These are phyloP conservation scores for Beris morrisii DNA, from an alignment of 2,888 invertebrate genomes.

Conservation along the genomic window DNA sequence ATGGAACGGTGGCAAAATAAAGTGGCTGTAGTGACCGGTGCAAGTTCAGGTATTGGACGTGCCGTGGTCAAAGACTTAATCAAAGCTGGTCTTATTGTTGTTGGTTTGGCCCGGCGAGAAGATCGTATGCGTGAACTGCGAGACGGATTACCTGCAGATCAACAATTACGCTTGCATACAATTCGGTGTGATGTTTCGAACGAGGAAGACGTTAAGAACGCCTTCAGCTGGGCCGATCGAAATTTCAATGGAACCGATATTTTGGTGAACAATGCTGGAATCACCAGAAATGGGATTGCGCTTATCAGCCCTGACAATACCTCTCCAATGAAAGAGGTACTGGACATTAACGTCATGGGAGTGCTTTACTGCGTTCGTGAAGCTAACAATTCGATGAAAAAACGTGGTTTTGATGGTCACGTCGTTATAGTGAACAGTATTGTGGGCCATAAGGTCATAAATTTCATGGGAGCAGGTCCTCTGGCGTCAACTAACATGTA, in stretches of 20 bases:
- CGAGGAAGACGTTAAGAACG: constrained; percentile 60
- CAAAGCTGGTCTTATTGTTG: constrained; percentile 60
- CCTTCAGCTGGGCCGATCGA: constrained; percentile 58
- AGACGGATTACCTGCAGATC: constrained; percentile 1
- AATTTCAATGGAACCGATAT: constrained; percentile 60
- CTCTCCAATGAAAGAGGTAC: constrained; percentile 47
- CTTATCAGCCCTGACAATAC: constrained; percentile 40
- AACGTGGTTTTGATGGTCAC: constrained; percentile 43
- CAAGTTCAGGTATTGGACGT: constrained; percentile 65
- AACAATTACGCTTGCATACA: constrained; percentile 46
- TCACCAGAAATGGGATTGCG: constrained; percentile 42
- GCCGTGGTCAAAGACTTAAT: constrained; percentile 57
- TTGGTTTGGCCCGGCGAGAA: constrained; percentile 60
- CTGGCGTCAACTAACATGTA: constrained; percentile 47
- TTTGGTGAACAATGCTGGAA: constrained; percentile 62
- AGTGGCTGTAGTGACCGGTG: constrained; percentile 67
- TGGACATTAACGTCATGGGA: constrained; percentile 57
- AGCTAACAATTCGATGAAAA: constrained; percentile 56
- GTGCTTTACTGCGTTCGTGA: constrained; percentile 55
- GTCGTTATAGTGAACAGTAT: constrained; percentile 53
- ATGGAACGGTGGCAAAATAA: constrained; percentile 60
- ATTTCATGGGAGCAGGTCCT: constrained; percentile 17
- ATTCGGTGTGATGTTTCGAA: constrained; percentile 57
- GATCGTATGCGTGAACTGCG: constrained; percentile 48
- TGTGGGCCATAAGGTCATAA: constrained; percentile 43